phyloP scores from a whole-genome alignment of 2,888 invertebrate genomes.

The Dolichopus griseipennis region DNA sequence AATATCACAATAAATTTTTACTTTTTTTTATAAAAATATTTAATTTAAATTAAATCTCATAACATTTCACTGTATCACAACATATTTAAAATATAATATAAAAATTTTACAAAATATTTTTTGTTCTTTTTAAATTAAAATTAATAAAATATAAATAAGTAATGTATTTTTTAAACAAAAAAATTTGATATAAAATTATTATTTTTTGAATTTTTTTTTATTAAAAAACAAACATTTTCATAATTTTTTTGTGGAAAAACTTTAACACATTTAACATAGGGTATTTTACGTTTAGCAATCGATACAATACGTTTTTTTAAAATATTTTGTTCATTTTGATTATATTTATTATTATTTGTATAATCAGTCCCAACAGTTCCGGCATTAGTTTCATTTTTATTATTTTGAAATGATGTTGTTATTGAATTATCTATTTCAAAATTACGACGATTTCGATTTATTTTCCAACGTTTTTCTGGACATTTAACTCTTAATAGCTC shows the following conservation, averaged over 20 bases:
- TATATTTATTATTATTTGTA: not conserved
- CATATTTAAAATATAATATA: no score
- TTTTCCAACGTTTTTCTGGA: not conserved
- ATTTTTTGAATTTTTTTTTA: not conserved
- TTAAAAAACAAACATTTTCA: constrained; percentile 1
- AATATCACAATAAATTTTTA: no score
- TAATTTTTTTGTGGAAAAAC: not conserved
- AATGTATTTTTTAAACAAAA: not conserved
- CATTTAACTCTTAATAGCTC: not conserved
- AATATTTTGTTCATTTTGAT: not conserved
- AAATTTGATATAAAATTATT: not conserved
- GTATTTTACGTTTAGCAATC: not conserved
- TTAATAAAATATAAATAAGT: not conserved
- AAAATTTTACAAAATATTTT: no score
- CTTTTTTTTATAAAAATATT: no score
- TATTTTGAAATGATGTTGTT: not conserved
- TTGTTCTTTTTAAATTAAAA: no score
- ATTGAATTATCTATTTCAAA: not conserved
- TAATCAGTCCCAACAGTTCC: no score
- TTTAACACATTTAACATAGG: not conserved
- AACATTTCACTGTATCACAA: no score
- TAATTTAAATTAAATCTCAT: no score
- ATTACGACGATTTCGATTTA: not conserved
- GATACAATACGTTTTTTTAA: not conserved
- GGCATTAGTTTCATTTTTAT: not conserved